These are phyloP conservation scores for Denticeps clupeoides DNA, from an alignment of 2,797 vertebrate genomes.

Conservation along the genomic window DNA sequence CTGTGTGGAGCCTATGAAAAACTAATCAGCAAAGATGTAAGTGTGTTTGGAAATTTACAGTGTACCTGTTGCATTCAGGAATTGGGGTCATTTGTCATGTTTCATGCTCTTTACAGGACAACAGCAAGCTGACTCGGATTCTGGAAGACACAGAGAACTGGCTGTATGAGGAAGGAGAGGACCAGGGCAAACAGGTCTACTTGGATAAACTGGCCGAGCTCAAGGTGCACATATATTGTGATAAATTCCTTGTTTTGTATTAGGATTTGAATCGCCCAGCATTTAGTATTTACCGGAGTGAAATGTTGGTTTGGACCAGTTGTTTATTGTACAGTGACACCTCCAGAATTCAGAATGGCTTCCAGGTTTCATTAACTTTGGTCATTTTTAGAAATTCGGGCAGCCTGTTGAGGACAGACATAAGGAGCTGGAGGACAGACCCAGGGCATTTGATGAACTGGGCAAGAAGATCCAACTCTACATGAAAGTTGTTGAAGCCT, in stretches of 20 bases:
- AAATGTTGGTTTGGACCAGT: no score
- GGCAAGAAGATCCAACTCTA: constrained; percentile 84
- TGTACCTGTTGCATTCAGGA: no score
- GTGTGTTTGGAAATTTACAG: constrained; percentile 19
- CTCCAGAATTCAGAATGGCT: no score
- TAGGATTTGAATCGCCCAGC: no score
- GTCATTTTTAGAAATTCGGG: constrained; percentile 66
- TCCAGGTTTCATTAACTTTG: no score
- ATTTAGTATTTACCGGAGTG: no score
- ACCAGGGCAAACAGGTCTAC: constrained; percentile 83
- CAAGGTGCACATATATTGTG: no score
- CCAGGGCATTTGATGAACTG: constrained; percentile 81
- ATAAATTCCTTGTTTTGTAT: no score
- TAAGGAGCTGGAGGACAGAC: constrained; percentile 81
- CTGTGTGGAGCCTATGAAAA: constrained; percentile 77
- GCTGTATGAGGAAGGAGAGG: constrained; percentile 93
- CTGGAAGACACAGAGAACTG: constrained; percentile 88
- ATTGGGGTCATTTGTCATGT: no score
- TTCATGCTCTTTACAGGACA: constrained; percentile 68
- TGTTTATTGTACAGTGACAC: no score
- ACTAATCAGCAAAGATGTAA: constrained; percentile 77
- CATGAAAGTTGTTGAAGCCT: constrained; percentile 82
- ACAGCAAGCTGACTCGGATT: constrained; percentile 68
- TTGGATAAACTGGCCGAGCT: constrained; percentile 82
- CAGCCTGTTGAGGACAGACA: constrained; percentile 81